Percentiles rank a stretch among this genome's conserved stretches.
phyloP scores from a whole-genome alignment of 1,140 invertebrate species.

The Idris sp. region DNA sequence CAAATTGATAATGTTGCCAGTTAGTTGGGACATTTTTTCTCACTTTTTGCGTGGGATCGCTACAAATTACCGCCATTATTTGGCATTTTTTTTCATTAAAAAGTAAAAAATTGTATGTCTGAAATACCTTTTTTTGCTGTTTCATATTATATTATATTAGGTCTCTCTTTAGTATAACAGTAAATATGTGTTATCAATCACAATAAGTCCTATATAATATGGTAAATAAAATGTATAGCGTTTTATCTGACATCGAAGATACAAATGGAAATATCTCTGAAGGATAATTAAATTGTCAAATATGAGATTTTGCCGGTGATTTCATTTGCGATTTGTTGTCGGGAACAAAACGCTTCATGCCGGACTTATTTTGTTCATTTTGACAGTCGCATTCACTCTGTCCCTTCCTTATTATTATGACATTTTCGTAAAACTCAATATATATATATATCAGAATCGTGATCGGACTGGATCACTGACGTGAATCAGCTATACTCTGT shows the following conservation, averaged over 20 bases:
- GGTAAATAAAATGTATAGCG: too few species aligned
- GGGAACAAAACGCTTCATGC: constrained; percentile 20
- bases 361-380: constrained; percentile 21
- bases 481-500: constrained; percentile 27
- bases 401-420: constrained; percentile 40
- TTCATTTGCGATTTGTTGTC: constrained; percentile 15
- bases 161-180: too few species aligned
- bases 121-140: too few species aligned
- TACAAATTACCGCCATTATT: too few species aligned
- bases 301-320: not conserved
- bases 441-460: constrained; percentile 47
- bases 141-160: too few species aligned
- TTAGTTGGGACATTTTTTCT: constrained; percentile 23
- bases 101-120: too few species aligned
- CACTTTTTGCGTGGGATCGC: constrained; percentile 4
- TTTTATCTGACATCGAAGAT: too few species aligned
- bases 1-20: constrained; percentile 50
- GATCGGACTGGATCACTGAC: constrained; percentile 41
- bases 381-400: constrained; percentile 28
- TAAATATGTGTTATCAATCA: too few species aligned
- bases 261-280: too few species aligned
- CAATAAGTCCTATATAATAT: too few species aligned
- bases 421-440: constrained; percentile 50
- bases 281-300: constrained; percentile 18
- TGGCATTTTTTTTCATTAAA: too few species aligned